phyloP scores from a whole-genome alignment of 1,140 invertebrate genomes.

The Drosophila equinoxialis region DNA sequence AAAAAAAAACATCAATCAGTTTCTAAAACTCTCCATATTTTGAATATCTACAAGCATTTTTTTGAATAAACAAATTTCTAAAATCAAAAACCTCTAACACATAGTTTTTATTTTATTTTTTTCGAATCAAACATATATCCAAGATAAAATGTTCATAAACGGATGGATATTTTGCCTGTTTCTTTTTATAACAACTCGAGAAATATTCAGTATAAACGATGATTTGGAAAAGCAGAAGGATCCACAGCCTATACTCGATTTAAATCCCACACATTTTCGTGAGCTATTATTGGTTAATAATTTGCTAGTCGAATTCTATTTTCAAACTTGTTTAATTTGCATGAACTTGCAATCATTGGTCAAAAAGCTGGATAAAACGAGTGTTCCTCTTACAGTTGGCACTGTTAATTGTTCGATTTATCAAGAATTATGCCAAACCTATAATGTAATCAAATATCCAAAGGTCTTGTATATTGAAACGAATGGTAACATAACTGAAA shows the following conservation, averaged over 20 bases:
- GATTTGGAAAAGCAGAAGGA: neutral
- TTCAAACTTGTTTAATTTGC: neutral
- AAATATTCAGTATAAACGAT: neutral
- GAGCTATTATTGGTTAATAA: neutral
- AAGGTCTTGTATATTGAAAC: neutral
- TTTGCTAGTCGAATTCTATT: constrained; percentile 8
- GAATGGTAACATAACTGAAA: neutral
- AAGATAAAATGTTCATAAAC: neutral
- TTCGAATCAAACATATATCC: neutral
- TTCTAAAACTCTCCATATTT: constrained; percentile 60
- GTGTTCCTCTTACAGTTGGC: neutral
- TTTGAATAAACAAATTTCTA: constrained; percentile 21
- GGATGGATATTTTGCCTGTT: neutral
- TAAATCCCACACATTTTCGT: neutral
- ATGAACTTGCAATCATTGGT: neutral
- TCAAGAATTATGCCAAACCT: neutral
- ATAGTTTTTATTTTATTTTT: neutral
- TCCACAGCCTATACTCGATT: neutral
- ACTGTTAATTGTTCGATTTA: constrained; percentile 1
- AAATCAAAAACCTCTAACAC: neutral
- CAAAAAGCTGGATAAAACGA: neutral
- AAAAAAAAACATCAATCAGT: constrained; percentile 36
- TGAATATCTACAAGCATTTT: constrained; percentile 8
- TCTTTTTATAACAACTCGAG: neutral
- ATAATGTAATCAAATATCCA: neutral